These are phyloP conservation scores for Eleginops maclovinus DNA, from an alignment of 2,113 vertebrate species.

Conservation along the genomic window DNA sequence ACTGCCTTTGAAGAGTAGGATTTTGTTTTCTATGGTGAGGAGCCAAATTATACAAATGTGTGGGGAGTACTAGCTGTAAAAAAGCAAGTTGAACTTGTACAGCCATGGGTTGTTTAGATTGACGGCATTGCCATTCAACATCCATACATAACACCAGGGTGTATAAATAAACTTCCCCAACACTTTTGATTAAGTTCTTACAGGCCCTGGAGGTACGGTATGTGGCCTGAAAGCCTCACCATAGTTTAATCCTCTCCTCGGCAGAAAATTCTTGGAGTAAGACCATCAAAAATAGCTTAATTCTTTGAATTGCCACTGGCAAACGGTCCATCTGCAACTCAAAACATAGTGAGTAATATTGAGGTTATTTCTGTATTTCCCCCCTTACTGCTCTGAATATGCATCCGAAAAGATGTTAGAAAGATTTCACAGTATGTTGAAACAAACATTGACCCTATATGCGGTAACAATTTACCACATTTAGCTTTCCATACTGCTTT, in stretches of 20 bases:
- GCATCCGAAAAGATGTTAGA: neutral
- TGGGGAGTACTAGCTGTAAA: conserved; percentile 64
- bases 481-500: no score
- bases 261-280: conserved; percentile 63
- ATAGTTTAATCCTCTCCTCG: conserved; percentile 72
- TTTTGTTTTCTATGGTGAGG: conserved; percentile 61
- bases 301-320: conserved; percentile 60
- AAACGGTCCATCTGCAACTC: conserved; percentile 32
- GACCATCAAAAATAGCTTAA: conserved; percentile 67
- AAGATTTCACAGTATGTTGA: neutral
- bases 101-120: conserved; percentile 73
- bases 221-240: conserved; percentile 66
- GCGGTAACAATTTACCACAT: neutral
- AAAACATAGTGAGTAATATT: conserved; percentile 34
- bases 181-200: conserved; percentile 75
- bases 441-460: neutral
- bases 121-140: conserved; percentile 69
- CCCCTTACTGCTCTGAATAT: neutral
- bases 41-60: conserved; percentile 78
- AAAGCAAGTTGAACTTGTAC: conserved; percentile 53
- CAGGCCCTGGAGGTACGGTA: conserved; percentile 59
- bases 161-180: conserved; percentile 68
- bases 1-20: conserved; percentile 72
- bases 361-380: conserved; percentile 34
- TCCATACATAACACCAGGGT: conserved; percentile 59